A percentile compares a stretch with the other conserved stretches of the same genome.
Evolutionary conservation across 2,888 invertebrate species (phyloP).

Genomic region (Tribolium freemani): DNA sequence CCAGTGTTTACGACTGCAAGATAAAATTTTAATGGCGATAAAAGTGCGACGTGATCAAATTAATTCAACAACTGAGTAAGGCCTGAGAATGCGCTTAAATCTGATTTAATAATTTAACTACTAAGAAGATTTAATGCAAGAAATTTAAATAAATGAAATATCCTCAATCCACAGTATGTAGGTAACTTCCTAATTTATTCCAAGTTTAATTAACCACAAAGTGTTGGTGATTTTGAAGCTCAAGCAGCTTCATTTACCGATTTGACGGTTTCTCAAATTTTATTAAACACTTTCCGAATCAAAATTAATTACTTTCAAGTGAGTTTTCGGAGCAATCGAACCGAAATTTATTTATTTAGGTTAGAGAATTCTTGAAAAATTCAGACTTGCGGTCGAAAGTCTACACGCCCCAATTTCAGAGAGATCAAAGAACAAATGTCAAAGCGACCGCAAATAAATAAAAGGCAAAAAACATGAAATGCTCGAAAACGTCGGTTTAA

Average conservation of each 20-base stretch:
- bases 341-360: background rate
- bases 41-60: background rate
- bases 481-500: slow-evolving; percentile 15
- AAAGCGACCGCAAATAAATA: slow-evolving; percentile 23
- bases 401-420: slow-evolving; percentile 9
- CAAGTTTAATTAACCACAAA: slow-evolving; percentile 28
- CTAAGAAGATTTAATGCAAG: too few species aligned
- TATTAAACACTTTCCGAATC: background rate
- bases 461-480: slow-evolving; percentile 12
- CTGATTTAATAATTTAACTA: background rate
- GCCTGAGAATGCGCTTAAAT: background rate
- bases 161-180: background rate
- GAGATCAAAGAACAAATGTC: slow-evolving; percentile 27
- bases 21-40: slow-evolving; percentile 8
- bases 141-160: too few species aligned
- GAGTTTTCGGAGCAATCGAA: background rate
- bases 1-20: background rate
- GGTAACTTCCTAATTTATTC: background rate
- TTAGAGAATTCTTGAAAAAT: slow-evolving; percentile 9
- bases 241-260: slow-evolving; percentile 2
- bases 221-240: background rate
- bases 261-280: slow-evolving; percentile 12
- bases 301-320: slow-evolving; percentile 15
- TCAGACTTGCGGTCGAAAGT: slow-evolving; percentile 13
- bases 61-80: background rate